Percentiles rank a stretch among this genome's conserved stretches.
Conservation (phyloP, 2,113 vertebrate genomes). For the Boulengeromyrus knoepffleri region DNA sequence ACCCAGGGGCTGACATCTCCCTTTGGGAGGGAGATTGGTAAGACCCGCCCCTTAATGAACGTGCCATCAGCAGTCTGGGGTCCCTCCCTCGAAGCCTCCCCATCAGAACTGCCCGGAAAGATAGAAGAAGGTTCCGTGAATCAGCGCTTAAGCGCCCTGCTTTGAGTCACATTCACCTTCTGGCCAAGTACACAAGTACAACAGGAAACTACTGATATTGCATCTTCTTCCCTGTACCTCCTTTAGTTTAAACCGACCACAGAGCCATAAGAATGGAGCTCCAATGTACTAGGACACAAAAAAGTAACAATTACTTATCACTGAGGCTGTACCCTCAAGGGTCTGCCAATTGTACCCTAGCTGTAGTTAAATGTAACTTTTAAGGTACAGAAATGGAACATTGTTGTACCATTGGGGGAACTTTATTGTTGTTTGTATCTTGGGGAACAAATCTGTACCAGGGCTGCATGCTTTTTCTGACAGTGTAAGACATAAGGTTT, state of each 20-base stretch:
- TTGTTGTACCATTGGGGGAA: neutral
- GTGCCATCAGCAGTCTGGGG: neutral
- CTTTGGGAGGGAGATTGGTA: neutral
- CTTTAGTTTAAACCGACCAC: neutral
- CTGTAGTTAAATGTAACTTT: neutral
- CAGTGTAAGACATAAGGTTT: neutral
- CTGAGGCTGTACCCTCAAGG: too few species aligned
- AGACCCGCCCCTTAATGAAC: neutral
- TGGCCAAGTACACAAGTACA: neutral
- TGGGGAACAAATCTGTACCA: neutral
- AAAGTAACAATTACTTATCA: neutral
- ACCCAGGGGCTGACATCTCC: neutral
- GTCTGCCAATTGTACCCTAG: too few species aligned
- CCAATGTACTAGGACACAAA: neutral
- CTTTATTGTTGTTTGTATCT: neutral
- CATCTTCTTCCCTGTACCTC: neutral
- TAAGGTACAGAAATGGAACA: neutral
- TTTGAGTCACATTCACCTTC: neutral
- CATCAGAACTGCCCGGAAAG: neutral
- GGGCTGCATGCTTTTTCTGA: neutral
- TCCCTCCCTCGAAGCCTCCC: neutral
- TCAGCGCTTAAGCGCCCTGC: neutral
- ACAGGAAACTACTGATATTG: neutral
- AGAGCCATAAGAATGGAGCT: neutral
- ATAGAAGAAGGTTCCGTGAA: neutral